A percentile compares a stretch with the other conserved stretches of the same genome.
Conservation (phyloP, 2,113 vertebrate species). For the Lates calcarifer region DNA sequence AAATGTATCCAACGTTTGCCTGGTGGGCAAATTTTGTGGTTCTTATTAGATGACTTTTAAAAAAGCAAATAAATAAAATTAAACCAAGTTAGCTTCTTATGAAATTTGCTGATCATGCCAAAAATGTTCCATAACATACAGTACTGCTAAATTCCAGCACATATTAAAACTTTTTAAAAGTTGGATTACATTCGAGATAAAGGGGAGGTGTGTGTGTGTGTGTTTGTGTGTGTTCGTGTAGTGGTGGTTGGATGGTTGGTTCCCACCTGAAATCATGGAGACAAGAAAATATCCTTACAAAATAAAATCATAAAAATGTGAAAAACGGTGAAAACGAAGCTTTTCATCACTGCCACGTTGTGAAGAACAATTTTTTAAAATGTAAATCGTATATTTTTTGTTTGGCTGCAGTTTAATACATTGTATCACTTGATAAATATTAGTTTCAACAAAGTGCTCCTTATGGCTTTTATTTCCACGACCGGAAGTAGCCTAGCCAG, state of each 20-base stretch:
- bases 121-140: background rate
- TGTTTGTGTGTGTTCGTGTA: background rate
- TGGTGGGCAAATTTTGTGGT: background rate
- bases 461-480: background rate
- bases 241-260: too few species aligned
- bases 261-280: too few species aligned
- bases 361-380: accelerated
- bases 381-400: accelerated
- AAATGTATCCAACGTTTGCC: background rate
- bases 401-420: too few species aligned
- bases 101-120: background rate
- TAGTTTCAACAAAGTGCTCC: accelerated
- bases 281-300: background rate
- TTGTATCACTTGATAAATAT: background rate
- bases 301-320: conserved; percentile 33
- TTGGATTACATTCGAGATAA: background rate
- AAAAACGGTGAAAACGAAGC: background rate
- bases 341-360: too few species aligned
- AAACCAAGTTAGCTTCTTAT: background rate
- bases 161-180: background rate
- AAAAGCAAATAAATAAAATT: background rate
- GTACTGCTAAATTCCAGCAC: background rate
- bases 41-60: background rate
- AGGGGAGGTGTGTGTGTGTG: background rate
- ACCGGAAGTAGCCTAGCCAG: conserved; percentile 34